Evolutionary conservation across 2,797 vertebrate genomes (phyloP), one percentile per base, ranked within the genome.

Genomic region (Hyperoplus lanceolatus): DNA sequence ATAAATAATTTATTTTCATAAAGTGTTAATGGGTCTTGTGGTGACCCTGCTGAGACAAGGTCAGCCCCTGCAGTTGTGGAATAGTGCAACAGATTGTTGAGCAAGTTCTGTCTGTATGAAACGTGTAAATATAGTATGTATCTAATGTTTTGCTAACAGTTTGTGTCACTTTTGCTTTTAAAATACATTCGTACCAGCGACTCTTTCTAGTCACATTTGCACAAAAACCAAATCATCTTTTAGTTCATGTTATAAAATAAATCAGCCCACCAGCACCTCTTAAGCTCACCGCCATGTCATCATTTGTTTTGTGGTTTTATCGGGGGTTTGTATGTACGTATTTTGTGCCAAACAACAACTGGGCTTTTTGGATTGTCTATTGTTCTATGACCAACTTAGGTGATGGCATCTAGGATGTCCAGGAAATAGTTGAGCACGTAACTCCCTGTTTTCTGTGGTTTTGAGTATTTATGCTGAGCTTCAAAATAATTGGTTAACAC

Each of bases 31-130:
- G 29, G 60, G 65, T 53, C 50, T 50, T 46, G 18, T 58, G 15
- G 60, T 2, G 3, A 53, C 50, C 70, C 49, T 62, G 67, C 62
- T 58, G 42, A 18, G 59, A 58, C 16, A 67, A 57, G 18, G 53
- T 63, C 38, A 46, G 46, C 6, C 36, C 13, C 41, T 0, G 9
- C 42, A 58, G 50, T 51, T 57, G 55, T n/a, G 15, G 50, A 78
- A 41, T 9, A 54, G 21, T 50, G 9, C 55, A 61, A 56, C 8
- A 38, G 5, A 45, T 62, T 58, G 58, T 63, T 46, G 42, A 79
- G 46, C 3, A 29, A 48, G 49, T 61, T 18, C 41, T 11, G 15
- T 49, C 42, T 59, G 55, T n/a, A 6, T 72, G 4, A 53, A 8
- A 67, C 36, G 3, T 29, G 29, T 29, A 29, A 29, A 29, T 29